A percentile compares a stretch with the other conserved stretches of the same genome.
These are phyloP conservation scores for Chaetorhynchus papuensis DNA, from an alignment of 2,113 vertebrate genomes.

Conservation along the genomic window DNA sequence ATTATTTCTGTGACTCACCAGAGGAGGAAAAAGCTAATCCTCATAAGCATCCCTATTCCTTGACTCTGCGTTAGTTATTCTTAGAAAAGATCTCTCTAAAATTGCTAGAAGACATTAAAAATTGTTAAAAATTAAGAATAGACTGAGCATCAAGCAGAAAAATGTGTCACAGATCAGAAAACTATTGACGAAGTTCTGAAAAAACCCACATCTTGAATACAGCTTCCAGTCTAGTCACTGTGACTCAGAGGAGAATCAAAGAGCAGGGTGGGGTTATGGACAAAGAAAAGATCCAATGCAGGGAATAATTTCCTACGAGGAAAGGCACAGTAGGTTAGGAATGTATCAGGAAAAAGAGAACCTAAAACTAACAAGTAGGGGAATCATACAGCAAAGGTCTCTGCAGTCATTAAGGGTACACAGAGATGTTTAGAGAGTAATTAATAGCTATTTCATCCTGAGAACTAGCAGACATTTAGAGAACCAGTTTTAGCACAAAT, in stretches of 20 bases:
- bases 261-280: background rate
- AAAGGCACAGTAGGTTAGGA: background rate
- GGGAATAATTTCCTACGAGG: background rate
- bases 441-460: background rate
- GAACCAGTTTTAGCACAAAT: background rate
- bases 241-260: background rate
- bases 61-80: background rate
- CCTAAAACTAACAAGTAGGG: background rate
- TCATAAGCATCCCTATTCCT: background rate
- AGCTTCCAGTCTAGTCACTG: background rate
- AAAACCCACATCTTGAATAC: background rate
- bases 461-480: background rate
- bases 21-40: background rate
- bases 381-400: background rate
- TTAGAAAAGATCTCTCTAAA: background rate
- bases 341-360: background rate
- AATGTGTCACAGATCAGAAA: background rate
- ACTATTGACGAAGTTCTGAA: background rate
- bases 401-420: background rate
- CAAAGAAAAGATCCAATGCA: background rate
- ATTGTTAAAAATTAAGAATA: background rate
- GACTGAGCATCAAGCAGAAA: background rate
- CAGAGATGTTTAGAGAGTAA: background rate
- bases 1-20: background rate
- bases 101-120: background rate